Evolutionary conservation across 2,888 invertebrate genomes (phyloP).

Genomic region (Ectemnius continuus): DNA sequence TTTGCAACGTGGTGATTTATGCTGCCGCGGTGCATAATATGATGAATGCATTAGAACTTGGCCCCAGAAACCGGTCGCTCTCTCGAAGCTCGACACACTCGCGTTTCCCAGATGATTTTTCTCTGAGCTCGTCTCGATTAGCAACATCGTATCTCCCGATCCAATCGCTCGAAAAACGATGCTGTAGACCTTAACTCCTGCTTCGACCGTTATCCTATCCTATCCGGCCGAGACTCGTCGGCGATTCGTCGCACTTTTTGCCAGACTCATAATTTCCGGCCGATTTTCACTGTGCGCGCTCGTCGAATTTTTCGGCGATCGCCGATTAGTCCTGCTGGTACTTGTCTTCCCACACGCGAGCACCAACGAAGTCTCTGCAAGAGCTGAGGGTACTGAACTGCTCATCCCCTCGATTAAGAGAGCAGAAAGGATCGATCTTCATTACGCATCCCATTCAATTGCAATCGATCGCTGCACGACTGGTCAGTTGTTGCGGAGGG

Average conservation of each 20-base stretch:
- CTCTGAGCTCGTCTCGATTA: constrained; percentile 18
- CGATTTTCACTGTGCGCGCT: neutral
- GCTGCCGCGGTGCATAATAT: constrained; percentile 27
- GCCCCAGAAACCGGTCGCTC: constrained; percentile 38
- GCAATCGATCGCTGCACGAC: constrained; percentile 34
- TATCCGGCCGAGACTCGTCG: neutral
- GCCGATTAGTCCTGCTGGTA: neutral
- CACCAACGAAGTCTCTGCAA: no score
- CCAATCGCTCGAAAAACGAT: constrained; percentile 34
- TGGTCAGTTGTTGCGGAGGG: no score
- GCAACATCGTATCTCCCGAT: constrained; percentile 28
- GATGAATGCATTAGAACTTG: constrained; percentile 31
- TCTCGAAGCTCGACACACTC: constrained; percentile 18
- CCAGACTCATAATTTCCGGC: constrained; percentile 9
- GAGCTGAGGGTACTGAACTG: no score
- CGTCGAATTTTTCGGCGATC: neutral
- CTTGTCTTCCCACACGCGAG: no score
- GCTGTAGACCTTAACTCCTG: constrained; percentile 31
- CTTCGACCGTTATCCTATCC: constrained; percentile 28
- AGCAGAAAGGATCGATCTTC: constrained; percentile 24
- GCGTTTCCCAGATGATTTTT: constrained; percentile 26
- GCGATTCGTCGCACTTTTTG: constrained; percentile 1
- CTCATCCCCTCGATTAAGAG: neutral
- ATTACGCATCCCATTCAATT: constrained; percentile 31
- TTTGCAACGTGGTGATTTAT: constrained; percentile 32